A percentile compares a stretch with the other conserved stretches of the same genome.
Conservation (phyloP, 2,888 invertebrate genomes). For the Lampropteryx suffumata region DNA sequence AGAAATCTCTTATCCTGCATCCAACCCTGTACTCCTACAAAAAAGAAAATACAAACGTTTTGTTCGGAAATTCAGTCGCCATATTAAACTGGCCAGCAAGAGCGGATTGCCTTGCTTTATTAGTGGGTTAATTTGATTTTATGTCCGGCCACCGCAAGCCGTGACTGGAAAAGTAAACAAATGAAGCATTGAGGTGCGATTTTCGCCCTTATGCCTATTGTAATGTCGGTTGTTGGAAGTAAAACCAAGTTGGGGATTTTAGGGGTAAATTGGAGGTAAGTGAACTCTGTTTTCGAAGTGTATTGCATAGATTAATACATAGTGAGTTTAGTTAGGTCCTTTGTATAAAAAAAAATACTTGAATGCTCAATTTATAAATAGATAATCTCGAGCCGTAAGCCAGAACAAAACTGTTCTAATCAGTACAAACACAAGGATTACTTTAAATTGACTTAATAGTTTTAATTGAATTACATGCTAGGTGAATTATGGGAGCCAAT, state of each 20-base stretch:
- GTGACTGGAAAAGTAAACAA: slow-evolving; percentile 69
- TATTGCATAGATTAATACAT: no score
- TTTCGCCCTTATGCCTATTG: slow-evolving; percentile 19
- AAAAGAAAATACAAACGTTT: slow-evolving; percentile 21
- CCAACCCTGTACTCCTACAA: slow-evolving; percentile 8
- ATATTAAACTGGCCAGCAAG: slow-evolving; percentile 59
- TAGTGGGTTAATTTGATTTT: slow-evolving; percentile 75
- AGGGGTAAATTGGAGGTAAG: not conserved
- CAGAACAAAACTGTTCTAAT: no score
- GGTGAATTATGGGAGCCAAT: no score
- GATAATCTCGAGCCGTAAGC: no score
- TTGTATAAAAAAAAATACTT: no score
- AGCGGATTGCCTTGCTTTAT: slow-evolving; percentile 73
- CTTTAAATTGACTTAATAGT: no score
- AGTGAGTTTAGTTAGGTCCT: no score
- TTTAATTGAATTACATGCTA: no score
- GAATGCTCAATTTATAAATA: no score
- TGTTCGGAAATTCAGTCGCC: slow-evolving; percentile 40
- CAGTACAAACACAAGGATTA: no score
- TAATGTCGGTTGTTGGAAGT: not conserved
- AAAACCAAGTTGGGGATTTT: slow-evolving; percentile 7
- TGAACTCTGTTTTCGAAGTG: not conserved
- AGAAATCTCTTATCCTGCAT: not conserved
- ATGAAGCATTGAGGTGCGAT: slow-evolving; percentile 25
- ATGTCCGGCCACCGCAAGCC: slow-evolving; percentile 58